Evolutionary conservation across 2,113 vertebrate species (phyloP).

Genomic region (Dromas ardeola): DNA sequence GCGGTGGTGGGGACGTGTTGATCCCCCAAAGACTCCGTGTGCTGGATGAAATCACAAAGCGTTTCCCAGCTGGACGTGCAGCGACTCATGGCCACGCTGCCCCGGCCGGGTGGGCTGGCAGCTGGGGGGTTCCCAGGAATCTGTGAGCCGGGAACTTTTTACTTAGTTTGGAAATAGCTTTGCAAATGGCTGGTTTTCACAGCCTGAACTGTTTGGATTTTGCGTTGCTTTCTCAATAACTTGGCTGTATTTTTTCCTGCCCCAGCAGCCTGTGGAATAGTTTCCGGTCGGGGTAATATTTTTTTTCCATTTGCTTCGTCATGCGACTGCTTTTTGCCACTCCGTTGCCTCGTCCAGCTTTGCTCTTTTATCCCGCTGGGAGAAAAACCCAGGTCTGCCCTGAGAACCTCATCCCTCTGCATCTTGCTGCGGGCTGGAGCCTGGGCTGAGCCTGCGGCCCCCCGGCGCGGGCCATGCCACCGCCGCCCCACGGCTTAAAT

Average conservation of each 20-base stretch:
- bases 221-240: neutral
- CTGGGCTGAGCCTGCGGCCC: neutral
- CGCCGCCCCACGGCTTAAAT: neutral
- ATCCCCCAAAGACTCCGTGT: rapidly evolving
- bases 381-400: neutral
- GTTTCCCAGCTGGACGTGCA: rapidly evolving
- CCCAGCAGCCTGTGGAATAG: neutral
- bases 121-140: neutral
- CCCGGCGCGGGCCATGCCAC: rapidly evolving
- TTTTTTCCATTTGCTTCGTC: neutral
- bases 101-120: neutral
- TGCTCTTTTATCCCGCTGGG: neutral
- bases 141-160: neutral
- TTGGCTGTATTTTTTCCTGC: neutral
- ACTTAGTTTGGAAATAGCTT: conserved; percentile 40
- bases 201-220: conserved; percentile 9
- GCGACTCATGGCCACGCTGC: neutral
- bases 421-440: neutral
- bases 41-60: neutral
- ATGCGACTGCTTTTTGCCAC: rapidly evolving
- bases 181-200: neutral
- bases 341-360: neutral
- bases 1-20: rapidly evolving
- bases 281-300: neutral
- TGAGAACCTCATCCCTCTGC: neutral